Evolutionary conservation across 2,888 invertebrate genomes (phyloP).

Genomic region (Torymus aiolomorphi): DNA sequence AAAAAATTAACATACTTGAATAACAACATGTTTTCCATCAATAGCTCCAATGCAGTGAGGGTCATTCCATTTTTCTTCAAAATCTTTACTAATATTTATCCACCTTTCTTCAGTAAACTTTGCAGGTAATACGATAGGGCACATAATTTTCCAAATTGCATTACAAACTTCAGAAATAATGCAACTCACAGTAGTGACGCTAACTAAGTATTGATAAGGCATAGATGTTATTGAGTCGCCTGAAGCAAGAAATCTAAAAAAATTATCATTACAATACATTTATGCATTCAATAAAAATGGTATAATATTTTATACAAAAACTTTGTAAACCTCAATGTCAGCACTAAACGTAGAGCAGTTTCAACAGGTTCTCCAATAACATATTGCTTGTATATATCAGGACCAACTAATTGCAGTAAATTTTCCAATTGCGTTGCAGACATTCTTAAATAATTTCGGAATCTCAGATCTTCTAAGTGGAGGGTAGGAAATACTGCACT

Average conservation of each 20-base stretch:
- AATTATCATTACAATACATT: background rate
- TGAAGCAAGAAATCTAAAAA: constrained; percentile 41
- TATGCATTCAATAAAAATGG: background rate
- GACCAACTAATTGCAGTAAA: constrained; percentile 24
- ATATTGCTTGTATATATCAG: constrained; percentile 1
- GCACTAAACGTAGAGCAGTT: constrained; percentile 4
- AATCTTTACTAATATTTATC: constrained; percentile 38
- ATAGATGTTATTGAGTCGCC: constrained; percentile 43
- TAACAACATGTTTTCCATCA: constrained; percentile 54
- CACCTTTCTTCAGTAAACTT: constrained; percentile 24
- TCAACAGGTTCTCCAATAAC: constrained; percentile 13
- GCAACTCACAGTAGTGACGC: constrained; percentile 7
- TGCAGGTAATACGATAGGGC: constrained; percentile 36
- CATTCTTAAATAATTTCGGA: constrained; percentile 37
- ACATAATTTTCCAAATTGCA: constrained; percentile 42
- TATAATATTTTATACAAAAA: background rate
- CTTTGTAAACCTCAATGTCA: constrained; percentile 48
- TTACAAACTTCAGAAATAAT: constrained; percentile 32
- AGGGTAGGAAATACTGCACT: constrained; percentile 17
- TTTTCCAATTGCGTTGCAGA: constrained; percentile 31
- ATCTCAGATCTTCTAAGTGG: constrained; percentile 24
- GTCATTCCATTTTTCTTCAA: constrained; percentile 48
- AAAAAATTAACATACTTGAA: constrained; percentile 40
- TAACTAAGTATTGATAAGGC: constrained; percentile 27
- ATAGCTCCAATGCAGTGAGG: constrained; percentile 52